Conservation (phyloP, 2,888 invertebrate species). For the Eulithis prunata region DNA sequence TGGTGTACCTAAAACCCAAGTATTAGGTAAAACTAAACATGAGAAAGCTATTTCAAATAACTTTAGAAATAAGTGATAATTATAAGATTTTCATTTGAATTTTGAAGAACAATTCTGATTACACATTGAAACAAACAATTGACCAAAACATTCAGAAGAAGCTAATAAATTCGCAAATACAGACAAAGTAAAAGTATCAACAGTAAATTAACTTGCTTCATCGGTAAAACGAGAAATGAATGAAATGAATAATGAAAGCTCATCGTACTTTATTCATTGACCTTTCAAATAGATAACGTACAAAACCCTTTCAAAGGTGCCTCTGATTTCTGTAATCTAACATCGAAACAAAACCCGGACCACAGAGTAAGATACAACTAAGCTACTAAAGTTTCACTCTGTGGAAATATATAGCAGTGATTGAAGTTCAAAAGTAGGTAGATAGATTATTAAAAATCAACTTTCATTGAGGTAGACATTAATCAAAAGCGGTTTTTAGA, state of each 20-base stretch:
- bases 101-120: neutral
- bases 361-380: constrained; percentile 28
- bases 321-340: constrained; percentile 79
- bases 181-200: constrained; percentile 5
- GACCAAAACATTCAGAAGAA: neutral
- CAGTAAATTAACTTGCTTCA: constrained; percentile 36
- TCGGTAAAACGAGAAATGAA: constrained; percentile 63
- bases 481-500: too few relatives aligned
- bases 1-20: too few relatives aligned
- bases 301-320: constrained; percentile 69
- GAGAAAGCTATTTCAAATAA: neutral
- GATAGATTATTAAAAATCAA: too few relatives aligned
- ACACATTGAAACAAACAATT: constrained; percentile 20
- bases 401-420: too few relatives aligned
- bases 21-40: too few relatives aligned
- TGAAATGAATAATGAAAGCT: constrained; percentile 73
- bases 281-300: constrained; percentile 75
- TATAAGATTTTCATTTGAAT: constrained; percentile 1
- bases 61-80: neutral
- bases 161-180: constrained; percentile 14
- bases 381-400: neutral
- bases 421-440: too few relatives aligned
- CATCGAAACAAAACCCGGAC: constrained; percentile 80
- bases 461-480: too few relatives aligned
- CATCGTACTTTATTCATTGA: constrained; percentile 77